Evolutionary conservation across 2,797 vertebrate species (phyloP).

Genomic region (Otolemur crassicaudatus): DNA sequence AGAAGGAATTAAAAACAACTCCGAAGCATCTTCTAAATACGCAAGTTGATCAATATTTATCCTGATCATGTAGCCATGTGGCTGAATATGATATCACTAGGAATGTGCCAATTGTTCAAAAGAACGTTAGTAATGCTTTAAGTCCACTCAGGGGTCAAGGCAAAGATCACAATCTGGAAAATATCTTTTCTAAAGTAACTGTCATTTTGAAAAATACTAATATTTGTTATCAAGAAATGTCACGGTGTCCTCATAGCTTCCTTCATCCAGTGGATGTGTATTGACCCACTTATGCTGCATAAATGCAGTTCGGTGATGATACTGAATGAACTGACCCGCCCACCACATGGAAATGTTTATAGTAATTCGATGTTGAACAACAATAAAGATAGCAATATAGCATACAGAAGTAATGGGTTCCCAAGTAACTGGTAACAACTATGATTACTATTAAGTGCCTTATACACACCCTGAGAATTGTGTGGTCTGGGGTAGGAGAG

Average conservation of each 20-base stretch:
- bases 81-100: neutral
- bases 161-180: slow-evolving; percentile 21
- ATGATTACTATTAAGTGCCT: neutral
- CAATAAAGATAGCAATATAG: neutral
- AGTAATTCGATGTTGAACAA: neutral
- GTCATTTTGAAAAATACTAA: neutral
- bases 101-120: neutral
- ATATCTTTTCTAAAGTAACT: neutral
- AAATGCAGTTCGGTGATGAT: neutral
- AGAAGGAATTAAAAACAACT: neutral
- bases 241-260: neutral
- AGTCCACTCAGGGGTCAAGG: neutral
- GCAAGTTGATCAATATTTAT: neutral
- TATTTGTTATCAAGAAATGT: neutral
- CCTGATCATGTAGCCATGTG: neutral
- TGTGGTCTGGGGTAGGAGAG: neutral
- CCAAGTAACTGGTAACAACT: neutral
- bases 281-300: neutral
- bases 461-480: neutral
- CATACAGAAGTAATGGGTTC: neutral
- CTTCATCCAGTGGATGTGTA: neutral
- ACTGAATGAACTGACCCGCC: too few species aligned
- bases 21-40: neutral
- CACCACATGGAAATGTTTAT: neutral
- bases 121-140: neutral